Evolutionary conservation across 2,113 vertebrate genomes (phyloP), one percentile per base, ranked within the genome.

Genomic region (Pangasianodon hypophthalmus): DNA sequence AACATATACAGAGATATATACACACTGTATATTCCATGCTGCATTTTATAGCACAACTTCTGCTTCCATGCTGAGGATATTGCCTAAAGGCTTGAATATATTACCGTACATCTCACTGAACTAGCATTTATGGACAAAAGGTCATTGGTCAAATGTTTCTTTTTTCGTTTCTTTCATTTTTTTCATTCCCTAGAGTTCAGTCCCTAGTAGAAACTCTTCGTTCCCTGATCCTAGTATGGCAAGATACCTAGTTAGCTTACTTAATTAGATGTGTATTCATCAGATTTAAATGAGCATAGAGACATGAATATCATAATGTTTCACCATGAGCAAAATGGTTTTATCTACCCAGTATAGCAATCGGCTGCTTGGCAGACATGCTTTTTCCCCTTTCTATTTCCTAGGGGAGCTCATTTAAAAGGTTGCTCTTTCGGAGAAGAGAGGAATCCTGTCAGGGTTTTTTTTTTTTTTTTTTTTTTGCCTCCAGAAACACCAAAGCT

Each of bases 351-450:
- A 6, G 24, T 85, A 32, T 69, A 50, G 21, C 62, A 52, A 48
- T 50, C 2, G 1, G 85, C 48, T 48, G 64, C 50, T 52, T 21
- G 19, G 19, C n/a, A 54, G 44, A 26, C 75, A 81, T 29, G 56
- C 56, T 26, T 82, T 88, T 41, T 13, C 32, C 75, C 46, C n/a
- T 10, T 8, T 21, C 29, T 54, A 9, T 54, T 41, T 88, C 87
- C 60, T 62, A 52, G 60, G 60, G 60, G 87, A 82, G 46, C 44
- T 88, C 44, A 82, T 88, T 67, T 82, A 24, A 67, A 88, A 88
- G 26, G 44, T 48, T 81, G n/a, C 58, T 21, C 46, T 67, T 88
- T 79, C 37, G n/a, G 75, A 81, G 58, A 64, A 50, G 44, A 80
- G 29, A 80, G 18, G 4, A 60, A 37, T 88, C 29, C 44, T 79